These are phyloP conservation scores for Exephanes ischioxanthus DNA, from an alignment of 2,888 invertebrate species.

Conservation along the genomic window DNA sequence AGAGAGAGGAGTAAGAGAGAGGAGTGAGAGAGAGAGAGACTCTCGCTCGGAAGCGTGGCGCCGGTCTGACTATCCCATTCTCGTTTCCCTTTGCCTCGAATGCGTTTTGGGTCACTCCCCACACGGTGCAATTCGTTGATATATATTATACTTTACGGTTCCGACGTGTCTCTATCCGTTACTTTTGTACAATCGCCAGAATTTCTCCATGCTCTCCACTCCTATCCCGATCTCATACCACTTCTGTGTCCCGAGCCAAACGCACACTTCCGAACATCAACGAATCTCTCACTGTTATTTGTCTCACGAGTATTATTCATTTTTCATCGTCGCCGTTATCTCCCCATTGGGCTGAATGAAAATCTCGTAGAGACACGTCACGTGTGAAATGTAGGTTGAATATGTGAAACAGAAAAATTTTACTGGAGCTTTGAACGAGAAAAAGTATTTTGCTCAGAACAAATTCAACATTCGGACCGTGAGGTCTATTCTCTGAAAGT, in stretches of 20 bases:
- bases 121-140: constrained; percentile 44
- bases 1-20: background rate
- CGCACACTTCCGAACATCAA: constrained; percentile 33
- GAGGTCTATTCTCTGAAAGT: background rate
- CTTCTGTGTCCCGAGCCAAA: constrained; percentile 51
- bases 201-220: constrained; percentile 18
- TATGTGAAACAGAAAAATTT: constrained; percentile 1
- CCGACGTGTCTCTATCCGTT: constrained; percentile 42
- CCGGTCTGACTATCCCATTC: constrained; percentile 63
- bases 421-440: background rate
- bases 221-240: background rate
- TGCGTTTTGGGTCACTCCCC: constrained; percentile 69
- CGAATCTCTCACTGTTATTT: constrained; percentile 41
- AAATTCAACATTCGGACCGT: background rate
- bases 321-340: background rate
- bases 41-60: constrained; percentile 57
- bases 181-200: constrained; percentile 58
- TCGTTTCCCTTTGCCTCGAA: constrained; percentile 62
- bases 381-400: background rate
- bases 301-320: constrained; percentile 45
- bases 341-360: background rate
- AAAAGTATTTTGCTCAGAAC: background rate
- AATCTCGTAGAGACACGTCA: constrained; percentile 10
- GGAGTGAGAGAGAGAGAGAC: constrained; percentile 2
- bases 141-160: constrained; percentile 56